phyloP scores from a whole-genome alignment of 2,797 vertebrate genomes.

The Natrix natrix region DNA sequence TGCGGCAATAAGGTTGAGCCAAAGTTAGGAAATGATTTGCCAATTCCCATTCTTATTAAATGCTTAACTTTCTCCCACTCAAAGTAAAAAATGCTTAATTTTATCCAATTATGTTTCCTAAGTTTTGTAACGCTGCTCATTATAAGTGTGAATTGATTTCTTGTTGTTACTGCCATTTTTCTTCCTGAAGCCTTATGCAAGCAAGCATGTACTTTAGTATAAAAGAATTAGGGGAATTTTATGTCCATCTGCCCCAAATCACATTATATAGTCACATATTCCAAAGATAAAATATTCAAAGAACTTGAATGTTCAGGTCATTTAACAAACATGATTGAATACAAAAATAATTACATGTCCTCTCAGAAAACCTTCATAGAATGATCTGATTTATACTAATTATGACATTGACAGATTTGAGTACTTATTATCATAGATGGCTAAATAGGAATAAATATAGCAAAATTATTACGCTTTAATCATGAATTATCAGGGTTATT shows the following conservation, averaged over 20 bases:
- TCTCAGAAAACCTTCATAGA: not conserved
- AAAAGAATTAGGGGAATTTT: not conserved
- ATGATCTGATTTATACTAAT: not conserved
- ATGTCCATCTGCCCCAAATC: conserved; percentile 23
- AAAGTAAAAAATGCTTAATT: not conserved
- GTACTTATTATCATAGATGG: not conserved
- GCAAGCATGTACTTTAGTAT: conserved; percentile 19
- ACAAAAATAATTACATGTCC: not conserved
- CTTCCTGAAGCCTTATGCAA: conserved; percentile 23
- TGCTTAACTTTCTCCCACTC: not conserved
- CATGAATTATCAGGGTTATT: not conserved
- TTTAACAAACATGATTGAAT: not conserved
- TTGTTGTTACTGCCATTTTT: not conserved
- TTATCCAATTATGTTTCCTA: conserved; percentile 24
- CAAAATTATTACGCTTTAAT: not conserved
- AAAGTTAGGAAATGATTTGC: not conserved
- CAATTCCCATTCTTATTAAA: not conserved
- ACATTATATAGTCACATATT: conserved; percentile 19
- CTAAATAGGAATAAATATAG: not conserved
- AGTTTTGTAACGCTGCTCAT: not conserved
- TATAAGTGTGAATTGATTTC: not conserved
- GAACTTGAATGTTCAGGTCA: not conserved
- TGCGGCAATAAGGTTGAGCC: not conserved
- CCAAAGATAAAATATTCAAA: conserved; percentile 3
- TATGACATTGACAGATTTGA: not conserved